Percentiles rank a stretch among this genome's conserved stretches.
These are phyloP conservation scores for Macrosoma leucophasiata DNA, from an alignment of 2,888 invertebrate genomes.

Conservation along the genomic window DNA sequence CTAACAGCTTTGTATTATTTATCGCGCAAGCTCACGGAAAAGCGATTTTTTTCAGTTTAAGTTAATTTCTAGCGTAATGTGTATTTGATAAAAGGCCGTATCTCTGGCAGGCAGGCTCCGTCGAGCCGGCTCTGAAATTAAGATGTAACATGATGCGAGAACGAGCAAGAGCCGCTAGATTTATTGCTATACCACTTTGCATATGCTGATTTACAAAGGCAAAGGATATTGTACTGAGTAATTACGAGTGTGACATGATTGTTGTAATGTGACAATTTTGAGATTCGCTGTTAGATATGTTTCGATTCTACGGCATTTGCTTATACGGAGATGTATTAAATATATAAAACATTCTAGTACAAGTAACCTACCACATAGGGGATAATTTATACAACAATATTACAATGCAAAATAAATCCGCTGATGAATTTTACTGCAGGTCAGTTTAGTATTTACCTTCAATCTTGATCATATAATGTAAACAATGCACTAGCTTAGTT, in stretches of 20 bases:
- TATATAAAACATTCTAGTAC: too few relatives aligned
- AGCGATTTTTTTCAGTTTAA: conserved; percentile 55
- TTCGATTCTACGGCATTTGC: too few relatives aligned
- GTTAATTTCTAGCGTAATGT: conserved; percentile 72
- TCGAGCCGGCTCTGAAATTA: conserved; percentile 74
- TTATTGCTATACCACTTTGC: conserved; percentile 77
- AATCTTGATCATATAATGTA: too few relatives aligned
- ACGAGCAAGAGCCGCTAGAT: conserved; percentile 76
- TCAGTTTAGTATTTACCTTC: too few relatives aligned
- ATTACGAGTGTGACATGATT: conserved; percentile 33
- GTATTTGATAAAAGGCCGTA: conserved; percentile 75
- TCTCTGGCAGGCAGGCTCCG: conserved; percentile 71
- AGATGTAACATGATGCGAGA: conserved; percentile 78
- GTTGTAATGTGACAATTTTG: too few relatives aligned
- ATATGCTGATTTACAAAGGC: conserved; percentile 77
- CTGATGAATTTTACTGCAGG: too few relatives aligned
- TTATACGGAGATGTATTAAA: too few relatives aligned
- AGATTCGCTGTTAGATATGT: too few relatives aligned
- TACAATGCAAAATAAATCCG: too few relatives aligned
- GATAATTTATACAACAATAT: too few relatives aligned
- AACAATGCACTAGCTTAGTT: too few relatives aligned
- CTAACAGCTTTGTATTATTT: conserved; percentile 69
- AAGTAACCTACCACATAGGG: too few relatives aligned
- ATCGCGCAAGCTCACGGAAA: conserved; percentile 62
- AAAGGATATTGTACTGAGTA: conserved; percentile 41